phyloP scores from a whole-genome alignment of 1,140 invertebrate genomes.

The Pogonus chalceus region DNA sequence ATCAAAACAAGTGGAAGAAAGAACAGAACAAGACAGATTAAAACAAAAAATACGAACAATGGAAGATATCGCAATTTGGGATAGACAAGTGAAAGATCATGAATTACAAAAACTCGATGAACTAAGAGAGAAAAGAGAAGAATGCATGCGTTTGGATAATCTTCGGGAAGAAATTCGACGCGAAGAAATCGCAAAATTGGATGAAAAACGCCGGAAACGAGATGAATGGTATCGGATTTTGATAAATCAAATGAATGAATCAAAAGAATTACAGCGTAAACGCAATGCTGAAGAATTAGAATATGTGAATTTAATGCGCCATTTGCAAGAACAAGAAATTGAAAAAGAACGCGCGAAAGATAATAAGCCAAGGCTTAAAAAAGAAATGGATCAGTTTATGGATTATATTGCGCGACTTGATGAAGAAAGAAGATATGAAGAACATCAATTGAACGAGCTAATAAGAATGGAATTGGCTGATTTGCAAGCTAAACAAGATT shows the following conservation, averaged over 20 bases:
- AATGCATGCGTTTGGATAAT: neutral
- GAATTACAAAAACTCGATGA: constrained; percentile 24
- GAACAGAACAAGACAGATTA: neutral
- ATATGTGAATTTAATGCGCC: neutral
- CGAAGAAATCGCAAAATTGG: neutral
- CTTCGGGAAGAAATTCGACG: neutral
- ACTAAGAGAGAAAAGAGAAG: neutral
- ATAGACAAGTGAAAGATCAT: neutral
- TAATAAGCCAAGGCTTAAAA: neutral
- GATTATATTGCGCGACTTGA: neutral
- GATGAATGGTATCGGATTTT: neutral
- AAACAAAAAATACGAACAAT: neutral
- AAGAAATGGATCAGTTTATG: neutral
- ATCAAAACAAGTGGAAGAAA: constrained; percentile 19
- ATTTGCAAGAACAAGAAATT: neutral
- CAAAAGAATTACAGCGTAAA: neutral
- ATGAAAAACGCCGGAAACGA: neutral
- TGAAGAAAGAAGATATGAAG: neutral
- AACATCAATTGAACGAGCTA: neutral
- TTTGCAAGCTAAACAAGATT: neutral
- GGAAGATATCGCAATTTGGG: neutral
- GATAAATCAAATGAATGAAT: neutral
- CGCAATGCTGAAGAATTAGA: neutral
- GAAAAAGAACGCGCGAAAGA: neutral
- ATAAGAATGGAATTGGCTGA: neutral